phyloP scores from a whole-genome alignment of 2,888 invertebrate species.

The Cerceris rybyensis region DNA sequence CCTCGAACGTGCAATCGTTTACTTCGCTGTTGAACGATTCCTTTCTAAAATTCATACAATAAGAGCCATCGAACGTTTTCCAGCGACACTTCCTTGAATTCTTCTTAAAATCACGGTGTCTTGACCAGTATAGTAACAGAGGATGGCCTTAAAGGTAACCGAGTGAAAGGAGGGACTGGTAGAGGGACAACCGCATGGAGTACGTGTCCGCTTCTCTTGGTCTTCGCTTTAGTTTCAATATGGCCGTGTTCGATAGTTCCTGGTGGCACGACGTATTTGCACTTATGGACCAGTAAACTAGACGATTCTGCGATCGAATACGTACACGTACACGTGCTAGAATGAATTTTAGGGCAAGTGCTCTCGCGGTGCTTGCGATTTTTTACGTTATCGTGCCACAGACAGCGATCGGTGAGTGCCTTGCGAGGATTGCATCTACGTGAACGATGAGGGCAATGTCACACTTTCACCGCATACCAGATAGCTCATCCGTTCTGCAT shows the following conservation, averaged over 20 bases:
- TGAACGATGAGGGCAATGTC: conserved; percentile 33
- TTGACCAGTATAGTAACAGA: conserved; percentile 23
- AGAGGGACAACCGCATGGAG: conserved; percentile 48
- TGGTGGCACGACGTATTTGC: conserved; percentile 17
- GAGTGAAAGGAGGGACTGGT: conserved; percentile 67
- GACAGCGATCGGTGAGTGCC: conserved; percentile 63
- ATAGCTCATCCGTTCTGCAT: conserved; percentile 39
- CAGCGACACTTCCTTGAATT: conserved; percentile 23
- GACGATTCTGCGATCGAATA: background rate
- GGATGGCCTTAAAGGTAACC: conserved; percentile 58
- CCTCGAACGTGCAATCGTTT: no score
- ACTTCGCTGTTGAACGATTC: no score
- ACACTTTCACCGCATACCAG: conserved; percentile 56
- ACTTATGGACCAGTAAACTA: conserved; percentile 13
- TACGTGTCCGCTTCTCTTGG: conserved; percentile 51
- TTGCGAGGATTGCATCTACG: conserved; percentile 18
- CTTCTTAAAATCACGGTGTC: conserved; percentile 25
- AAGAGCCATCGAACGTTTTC: conserved; percentile 13
- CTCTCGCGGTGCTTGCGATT: conserved; percentile 43
- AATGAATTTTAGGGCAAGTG: conserved; percentile 56
- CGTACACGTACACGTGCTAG: conserved; percentile 22
- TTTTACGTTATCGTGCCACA: conserved; percentile 48
- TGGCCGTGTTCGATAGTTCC: conserved; percentile 70
- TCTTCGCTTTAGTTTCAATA: conserved; percentile 72
- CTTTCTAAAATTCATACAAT: no score